A percentile compares a stretch with the other conserved stretches of the same genome.
These are phyloP conservation scores for Notodonta ziczac DNA, from an alignment of 2,888 invertebrate species.

Conservation along the genomic window DNA sequence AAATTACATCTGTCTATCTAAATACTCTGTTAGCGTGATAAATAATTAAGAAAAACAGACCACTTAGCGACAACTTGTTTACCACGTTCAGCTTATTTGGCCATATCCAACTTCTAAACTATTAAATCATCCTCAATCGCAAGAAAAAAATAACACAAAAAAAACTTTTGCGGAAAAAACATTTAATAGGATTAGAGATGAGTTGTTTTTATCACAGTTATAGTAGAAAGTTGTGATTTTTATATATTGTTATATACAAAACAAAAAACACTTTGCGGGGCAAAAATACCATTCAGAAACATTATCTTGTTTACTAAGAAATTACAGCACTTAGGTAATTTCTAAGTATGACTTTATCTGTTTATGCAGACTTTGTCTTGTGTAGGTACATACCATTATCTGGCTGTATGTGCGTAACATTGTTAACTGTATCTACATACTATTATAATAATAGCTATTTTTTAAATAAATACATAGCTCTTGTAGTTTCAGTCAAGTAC, in stretches of 20 bases:
- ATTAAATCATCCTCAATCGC: conserved; percentile 15
- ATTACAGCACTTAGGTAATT: conserved; percentile 5
- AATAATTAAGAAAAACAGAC: background rate
- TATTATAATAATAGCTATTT: no score
- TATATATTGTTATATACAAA: background rate
- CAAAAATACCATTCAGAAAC: background rate
- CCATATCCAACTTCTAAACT: conserved; percentile 18
- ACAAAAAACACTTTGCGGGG: background rate
- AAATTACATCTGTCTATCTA: no score
- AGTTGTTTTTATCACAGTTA: conserved; percentile 11
- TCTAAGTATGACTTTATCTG: conserved; percentile 1
- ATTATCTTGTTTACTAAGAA: conserved; percentile 5
- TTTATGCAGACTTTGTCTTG: background rate
- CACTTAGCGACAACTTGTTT: conserved; percentile 15
- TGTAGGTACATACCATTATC: background rate
- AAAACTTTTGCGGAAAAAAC: conserved; percentile 18
- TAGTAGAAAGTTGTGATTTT: background rate
- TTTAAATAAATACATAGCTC: no score
- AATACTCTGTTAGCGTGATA: background rate
- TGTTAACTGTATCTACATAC: no score
- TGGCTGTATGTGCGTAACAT: background rate
- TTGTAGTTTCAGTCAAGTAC: no score
- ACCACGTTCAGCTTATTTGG: conserved; percentile 13
- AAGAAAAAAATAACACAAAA: conserved; percentile 2
- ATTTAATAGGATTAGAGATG: conserved; percentile 20